Evolutionary conservation across 2,797 vertebrate species (phyloP).

Genomic region (Enteromius trimaculatus): DNA sequence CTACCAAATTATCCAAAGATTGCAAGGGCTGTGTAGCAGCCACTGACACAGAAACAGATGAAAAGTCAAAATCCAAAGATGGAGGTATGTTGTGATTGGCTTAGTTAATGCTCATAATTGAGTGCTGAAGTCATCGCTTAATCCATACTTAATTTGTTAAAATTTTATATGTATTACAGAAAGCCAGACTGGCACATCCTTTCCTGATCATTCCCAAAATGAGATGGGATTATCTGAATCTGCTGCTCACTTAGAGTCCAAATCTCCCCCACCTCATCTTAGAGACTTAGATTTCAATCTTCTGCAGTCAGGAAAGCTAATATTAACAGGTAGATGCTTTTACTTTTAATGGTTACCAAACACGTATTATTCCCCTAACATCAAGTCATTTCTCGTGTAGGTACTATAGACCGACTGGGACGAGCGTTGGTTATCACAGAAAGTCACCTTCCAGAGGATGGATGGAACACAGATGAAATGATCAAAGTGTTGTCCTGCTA

Average conservation of each 20-base stretch:
- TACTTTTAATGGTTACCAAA: neutral
- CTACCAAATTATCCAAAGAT: slow-evolving; percentile 39
- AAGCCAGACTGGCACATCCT: slow-evolving; percentile 61
- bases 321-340: slow-evolving; percentile 71
- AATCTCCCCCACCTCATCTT: slow-evolving; percentile 63
- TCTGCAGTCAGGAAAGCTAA: slow-evolving; percentile 77
- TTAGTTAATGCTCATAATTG: neutral
- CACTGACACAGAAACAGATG: slow-evolving; percentile 50
- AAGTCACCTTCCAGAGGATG: slow-evolving; percentile 63
- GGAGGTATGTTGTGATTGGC: slow-evolving; percentile 64
- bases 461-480: slow-evolving; percentile 65
- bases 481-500: slow-evolving; percentile 74
- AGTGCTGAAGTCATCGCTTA: neutral
- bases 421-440: slow-evolving; percentile 73
- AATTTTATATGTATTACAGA: slow-evolving; percentile 52
- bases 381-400: slow-evolving; percentile 54
- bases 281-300: slow-evolving; percentile 73
- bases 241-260: slow-evolving; percentile 63
- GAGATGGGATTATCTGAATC: slow-evolving; percentile 53
- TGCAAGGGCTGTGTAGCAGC: slow-evolving; percentile 47
- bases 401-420: slow-evolving; percentile 79
- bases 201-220: slow-evolving; percentile 66
- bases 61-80: slow-evolving; percentile 13
- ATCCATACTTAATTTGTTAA: neutral
- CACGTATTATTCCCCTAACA: neutral